A percentile compares a stretch with the other conserved stretches of the same genome.
Conservation (phyloP, 2,888 invertebrate genomes). For the Oasisia sp. region DNA sequence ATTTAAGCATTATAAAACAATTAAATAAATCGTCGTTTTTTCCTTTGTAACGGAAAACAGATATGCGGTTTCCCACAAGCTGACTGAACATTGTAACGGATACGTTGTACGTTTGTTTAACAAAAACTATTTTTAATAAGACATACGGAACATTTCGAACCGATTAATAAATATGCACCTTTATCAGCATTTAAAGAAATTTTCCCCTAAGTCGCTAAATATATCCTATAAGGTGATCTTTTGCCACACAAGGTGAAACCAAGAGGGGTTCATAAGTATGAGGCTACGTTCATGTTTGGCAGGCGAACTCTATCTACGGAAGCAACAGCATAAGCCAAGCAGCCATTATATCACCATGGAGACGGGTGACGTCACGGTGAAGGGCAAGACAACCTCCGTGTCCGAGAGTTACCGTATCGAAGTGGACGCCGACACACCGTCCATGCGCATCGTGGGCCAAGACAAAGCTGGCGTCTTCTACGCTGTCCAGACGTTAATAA, state of each 20-base stretch:
- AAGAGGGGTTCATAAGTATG: not conserved
- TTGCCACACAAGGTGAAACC: not conserved
- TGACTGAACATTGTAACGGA: too few species aligned
- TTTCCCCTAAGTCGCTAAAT: not conserved
- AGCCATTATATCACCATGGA: not conserved
- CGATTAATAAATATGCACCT: too few species aligned
- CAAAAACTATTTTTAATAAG: too few species aligned
- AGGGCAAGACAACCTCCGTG: not conserved
- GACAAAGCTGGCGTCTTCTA: conserved; percentile 49
- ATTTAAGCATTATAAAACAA: too few species aligned
- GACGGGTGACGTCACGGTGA: not conserved
- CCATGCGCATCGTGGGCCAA: conserved; percentile 44
- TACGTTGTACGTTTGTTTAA: too few species aligned
- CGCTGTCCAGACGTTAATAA: conserved; percentile 50
- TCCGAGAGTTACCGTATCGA: conserved; percentile 47
- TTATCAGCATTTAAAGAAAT: too few species aligned
- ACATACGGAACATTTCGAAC: too few species aligned
- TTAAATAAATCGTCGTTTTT: too few species aligned
- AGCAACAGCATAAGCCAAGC: not conserved
- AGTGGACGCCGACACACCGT: conserved; percentile 39
- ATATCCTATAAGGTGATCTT: not conserved
- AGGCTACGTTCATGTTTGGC: not conserved
- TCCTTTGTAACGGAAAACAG: too few species aligned
- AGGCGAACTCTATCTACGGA: not conserved
- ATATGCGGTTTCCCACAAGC: too few species aligned